Conservation (phyloP, 2,113 vertebrate genomes). For the Microtus richardsoni region DNA sequence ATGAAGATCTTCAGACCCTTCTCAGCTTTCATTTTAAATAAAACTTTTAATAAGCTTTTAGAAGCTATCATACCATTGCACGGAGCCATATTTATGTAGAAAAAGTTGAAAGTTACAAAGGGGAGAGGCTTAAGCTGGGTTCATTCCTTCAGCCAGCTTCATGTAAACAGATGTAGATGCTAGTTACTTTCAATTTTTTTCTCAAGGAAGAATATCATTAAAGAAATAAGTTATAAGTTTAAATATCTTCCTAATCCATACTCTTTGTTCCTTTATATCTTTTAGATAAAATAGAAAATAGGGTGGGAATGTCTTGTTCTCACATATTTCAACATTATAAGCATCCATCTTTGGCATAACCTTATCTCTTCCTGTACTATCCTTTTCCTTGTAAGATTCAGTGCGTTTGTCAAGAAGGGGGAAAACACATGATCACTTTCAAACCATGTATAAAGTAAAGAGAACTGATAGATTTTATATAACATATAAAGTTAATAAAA, state of each 20-base stretch:
- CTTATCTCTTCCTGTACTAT: neutral
- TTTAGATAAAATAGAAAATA: neutral
- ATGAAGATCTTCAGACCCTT: neutral
- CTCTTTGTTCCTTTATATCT: neutral
- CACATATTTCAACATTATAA: neutral
- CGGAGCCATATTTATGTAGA: neutral
- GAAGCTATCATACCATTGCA: neutral
- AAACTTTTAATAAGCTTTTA: too few species aligned
- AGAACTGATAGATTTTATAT: neutral
- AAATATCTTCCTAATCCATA: neutral
- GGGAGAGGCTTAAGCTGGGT: neutral
- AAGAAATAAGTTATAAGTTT: constrained; percentile 14
- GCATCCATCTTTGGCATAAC: neutral
- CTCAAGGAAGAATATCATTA: neutral
- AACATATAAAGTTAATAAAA: constrained; percentile 43
- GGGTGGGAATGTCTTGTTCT: neutral
- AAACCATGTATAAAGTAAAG: neutral
- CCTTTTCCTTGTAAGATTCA: neutral
- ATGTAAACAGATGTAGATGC: neutral
- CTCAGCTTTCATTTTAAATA: neutral
- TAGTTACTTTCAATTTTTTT: constrained; percentile 21
- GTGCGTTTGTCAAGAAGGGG: constrained; percentile 8
- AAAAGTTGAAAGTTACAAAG: neutral
- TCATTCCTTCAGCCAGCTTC: constrained; percentile 6
- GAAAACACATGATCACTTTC: neutral